phyloP scores from a whole-genome alignment of 2,888 invertebrate species.

The Gortyna flavago region DNA sequence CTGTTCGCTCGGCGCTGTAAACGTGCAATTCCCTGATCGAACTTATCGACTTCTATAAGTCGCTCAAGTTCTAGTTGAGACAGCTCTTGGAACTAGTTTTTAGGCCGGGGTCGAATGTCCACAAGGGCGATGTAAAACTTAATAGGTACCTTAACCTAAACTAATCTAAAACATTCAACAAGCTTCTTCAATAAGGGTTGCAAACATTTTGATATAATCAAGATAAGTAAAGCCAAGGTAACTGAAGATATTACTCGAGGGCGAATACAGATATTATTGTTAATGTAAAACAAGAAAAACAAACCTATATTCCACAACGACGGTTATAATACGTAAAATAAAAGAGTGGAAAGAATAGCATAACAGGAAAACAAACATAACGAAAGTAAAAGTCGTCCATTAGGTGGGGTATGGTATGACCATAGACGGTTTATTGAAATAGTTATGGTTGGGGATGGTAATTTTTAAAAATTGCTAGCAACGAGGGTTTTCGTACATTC shows the following conservation, averaged over 20 bases:
- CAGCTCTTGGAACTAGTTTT: conserved; percentile 51
- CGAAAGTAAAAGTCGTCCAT: conserved; percentile 86
- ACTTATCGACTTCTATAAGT: conserved; percentile 49
- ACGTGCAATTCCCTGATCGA: conserved; percentile 56
- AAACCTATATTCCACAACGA: conserved; percentile 72
- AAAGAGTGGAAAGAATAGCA: conserved; percentile 74
- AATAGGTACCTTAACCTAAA: conserved; percentile 41
- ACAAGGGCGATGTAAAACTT: conserved; percentile 39
- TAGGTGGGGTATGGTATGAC: conserved; percentile 80
- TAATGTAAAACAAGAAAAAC: conserved; percentile 69
- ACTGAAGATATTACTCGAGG: conserved; percentile 22
- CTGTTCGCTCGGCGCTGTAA: conserved; percentile 30
- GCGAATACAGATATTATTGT: conserved; percentile 59
- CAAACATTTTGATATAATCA: conserved; percentile 35
- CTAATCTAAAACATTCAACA: conserved; percentile 28
- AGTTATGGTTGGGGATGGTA: conserved; percentile 84
- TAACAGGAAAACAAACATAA: conserved; percentile 81
- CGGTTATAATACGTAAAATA: conserved; percentile 75
- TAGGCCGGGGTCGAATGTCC: conserved; percentile 38
- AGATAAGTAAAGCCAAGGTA: conserved; percentile 28
- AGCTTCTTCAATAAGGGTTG: conserved; percentile 23
- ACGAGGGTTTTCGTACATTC: conserved; percentile 81
- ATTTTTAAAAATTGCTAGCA: conserved; percentile 87
- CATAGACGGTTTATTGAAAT: conserved; percentile 88
- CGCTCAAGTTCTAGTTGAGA: conserved; percentile 57